These are phyloP conservation scores for Brenthis ino DNA, from an alignment of 2,888 invertebrate species.

Conservation along the genomic window DNA sequence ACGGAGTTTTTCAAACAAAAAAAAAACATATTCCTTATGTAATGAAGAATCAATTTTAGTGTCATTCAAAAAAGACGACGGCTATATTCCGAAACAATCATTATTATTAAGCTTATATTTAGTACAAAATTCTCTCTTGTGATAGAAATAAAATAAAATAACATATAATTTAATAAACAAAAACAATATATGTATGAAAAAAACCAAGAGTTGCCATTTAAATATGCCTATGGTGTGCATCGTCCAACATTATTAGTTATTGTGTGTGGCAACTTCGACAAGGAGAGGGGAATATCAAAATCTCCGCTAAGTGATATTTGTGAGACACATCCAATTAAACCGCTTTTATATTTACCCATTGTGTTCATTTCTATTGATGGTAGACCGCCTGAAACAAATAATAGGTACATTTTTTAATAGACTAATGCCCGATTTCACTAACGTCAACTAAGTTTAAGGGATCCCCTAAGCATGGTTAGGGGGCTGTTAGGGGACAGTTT, in stretches of 20 bases:
- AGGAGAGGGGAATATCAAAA: conserved; percentile 87
- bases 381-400: conserved; percentile 85
- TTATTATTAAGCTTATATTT: conserved; percentile 18
- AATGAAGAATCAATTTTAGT: neutral
- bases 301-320: conserved; percentile 91
- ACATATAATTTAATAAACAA: conserved; percentile 10
- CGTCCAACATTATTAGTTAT: conserved; percentile 80
- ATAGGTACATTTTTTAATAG: neutral
- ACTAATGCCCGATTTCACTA: too few species aligned
- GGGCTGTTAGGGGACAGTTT: too few species aligned
- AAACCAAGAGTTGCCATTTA: conserved; percentile 39
- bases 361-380: conserved; percentile 88
- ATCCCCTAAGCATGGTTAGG: too few species aligned
- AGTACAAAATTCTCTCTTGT: conserved; percentile 19
- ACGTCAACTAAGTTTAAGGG: too few species aligned
- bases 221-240: conserved; percentile 63
- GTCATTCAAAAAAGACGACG: neutral
- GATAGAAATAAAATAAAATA: conserved; percentile 3
- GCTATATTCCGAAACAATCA: conserved; percentile 7
- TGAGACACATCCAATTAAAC: conserved; percentile 91
- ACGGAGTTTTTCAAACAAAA: conserved; percentile 45
- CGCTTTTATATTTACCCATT: conserved; percentile 86
- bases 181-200: conserved; percentile 36
- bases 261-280: conserved; percentile 84
- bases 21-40: neutral